phyloP scores from a whole-genome alignment of 2,888 invertebrate genomes.

The Pediacus dermestoides region DNA sequence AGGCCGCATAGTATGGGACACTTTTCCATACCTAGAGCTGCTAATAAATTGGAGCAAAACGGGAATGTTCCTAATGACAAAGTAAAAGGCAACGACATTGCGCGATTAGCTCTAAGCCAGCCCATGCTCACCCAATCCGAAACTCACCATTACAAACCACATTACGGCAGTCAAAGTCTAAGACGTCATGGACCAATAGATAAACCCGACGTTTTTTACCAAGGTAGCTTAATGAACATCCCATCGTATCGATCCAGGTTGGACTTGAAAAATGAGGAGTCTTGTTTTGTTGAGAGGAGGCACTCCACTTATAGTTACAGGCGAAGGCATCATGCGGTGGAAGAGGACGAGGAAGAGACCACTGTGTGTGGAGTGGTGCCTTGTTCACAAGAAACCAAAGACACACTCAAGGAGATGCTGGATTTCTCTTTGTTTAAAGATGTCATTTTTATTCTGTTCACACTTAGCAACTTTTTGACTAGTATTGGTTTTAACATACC shows the following conservation, averaged over 20 bases:
- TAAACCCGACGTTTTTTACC: conserved; percentile 85
- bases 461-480: conserved; percentile 90
- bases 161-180: conserved; percentile 54
- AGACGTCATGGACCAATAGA: conserved; percentile 58
- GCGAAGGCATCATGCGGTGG: conserved; percentile 18
- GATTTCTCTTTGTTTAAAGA: conserved; percentile 81
- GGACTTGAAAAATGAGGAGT: conserved; percentile 34
- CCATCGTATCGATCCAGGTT: conserved; percentile 42
- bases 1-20: conserved; percentile 60
- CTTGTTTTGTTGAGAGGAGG: conserved; percentile 31
- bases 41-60: conserved; percentile 31
- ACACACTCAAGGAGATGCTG: conserved; percentile 73
- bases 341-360: conserved; percentile 22
- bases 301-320: conserved; percentile 30
- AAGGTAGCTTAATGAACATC: conserved; percentile 63
- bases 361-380: conserved; percentile 54
- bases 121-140: conserved; percentile 55
- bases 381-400: conserved; percentile 67
- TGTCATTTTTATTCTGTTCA: conserved; percentile 84
- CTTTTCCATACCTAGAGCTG: conserved; percentile 42
- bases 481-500: conserved; percentile 94
- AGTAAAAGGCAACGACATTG: conserved; percentile 40
- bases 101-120: conserved; percentile 66
- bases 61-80: conserved; percentile 26
- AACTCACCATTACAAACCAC: conserved; percentile 11